Evolutionary conservation across 2,113 vertebrate species (phyloP).

Genomic region (Phodopus roborovskii): DNA sequence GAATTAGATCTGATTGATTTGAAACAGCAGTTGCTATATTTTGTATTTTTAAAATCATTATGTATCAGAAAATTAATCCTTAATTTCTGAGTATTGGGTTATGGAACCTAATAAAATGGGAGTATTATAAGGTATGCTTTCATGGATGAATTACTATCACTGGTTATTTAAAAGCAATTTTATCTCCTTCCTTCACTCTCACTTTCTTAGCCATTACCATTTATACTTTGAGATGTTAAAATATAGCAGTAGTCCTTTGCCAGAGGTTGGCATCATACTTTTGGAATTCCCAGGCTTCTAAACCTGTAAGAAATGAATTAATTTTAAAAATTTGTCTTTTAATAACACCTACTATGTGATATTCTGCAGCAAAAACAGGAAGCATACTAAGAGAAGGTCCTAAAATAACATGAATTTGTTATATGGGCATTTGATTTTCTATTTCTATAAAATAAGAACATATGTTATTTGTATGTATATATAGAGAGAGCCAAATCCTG

Average conservation of each 20-base stretch:
- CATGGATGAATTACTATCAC: neutral
- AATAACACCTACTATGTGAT: no score
- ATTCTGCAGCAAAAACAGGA: neutral
- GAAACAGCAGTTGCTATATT: neutral
- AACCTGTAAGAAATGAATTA: neutral
- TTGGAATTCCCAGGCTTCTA: neutral
- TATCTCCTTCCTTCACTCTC: neutral
- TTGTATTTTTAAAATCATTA: neutral
- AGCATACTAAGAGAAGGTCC: neutral
- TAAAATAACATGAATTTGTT: neutral
- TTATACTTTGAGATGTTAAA: neutral
- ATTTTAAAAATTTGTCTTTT: neutral
- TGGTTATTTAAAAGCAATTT: neutral
- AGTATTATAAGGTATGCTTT: neutral
- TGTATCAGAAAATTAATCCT: neutral
- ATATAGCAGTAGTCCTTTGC: neutral
- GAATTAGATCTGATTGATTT: neutral
- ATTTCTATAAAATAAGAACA: neutral
- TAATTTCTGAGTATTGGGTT: neutral
- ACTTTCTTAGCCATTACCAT: neutral
- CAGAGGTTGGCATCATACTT: neutral
- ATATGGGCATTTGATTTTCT: neutral
- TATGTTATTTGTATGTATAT: neutral
- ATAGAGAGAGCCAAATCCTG: neutral
- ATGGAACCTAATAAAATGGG: neutral